Evolutionary conservation across 2,797 vertebrate species (phyloP), one percentile per base, ranked within the genome.

Genomic region (Cetoscarus ocellatus): DNA sequence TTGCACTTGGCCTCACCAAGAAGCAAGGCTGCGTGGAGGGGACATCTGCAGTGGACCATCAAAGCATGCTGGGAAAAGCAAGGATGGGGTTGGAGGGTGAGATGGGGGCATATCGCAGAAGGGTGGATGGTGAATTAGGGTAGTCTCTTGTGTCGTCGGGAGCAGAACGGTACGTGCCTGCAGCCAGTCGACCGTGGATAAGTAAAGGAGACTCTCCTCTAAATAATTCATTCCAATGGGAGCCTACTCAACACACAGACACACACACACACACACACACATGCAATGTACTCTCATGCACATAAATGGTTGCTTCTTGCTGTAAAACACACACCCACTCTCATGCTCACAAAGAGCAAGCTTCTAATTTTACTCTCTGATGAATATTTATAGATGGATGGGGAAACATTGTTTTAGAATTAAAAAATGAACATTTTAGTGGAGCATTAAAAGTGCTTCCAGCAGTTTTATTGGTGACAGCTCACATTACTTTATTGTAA

Each of bases 181-280:
- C 18, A 61, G 83, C 74, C 87, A 85, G 82, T 68, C 73, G 58
- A 88, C 87, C 79, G 61, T 89, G 85, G 80, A 83, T 93, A 93
- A 93, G 85, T 86, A 80, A 86, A 93, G 89, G 88, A 93, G 92
- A 92, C 90, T 92, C 83, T 79, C 51, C 70, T 76, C 75, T 93
- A 92, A 93, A 93, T 93, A 90, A 92, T 93, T 92, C 80, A 93
- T 88, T 86, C 82, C 81, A 84, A 75, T 70, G 80, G 81, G 72
- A 91, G 89, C 70, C 75, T 83, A 87, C 79, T 69, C 67, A 86
- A 77, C 70, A 71, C 74, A 49, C 50, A 62, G 56, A 56, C 61
- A 48, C 70, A 36, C 74, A 49, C 50, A 62, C 60, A 56, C 61
- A 48, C 70, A 36, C 54, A 69, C 73, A 75, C 72, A 67, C 70